Conservation (phyloP, 2,797 vertebrate species). For the Clarias pachynema region DNA sequence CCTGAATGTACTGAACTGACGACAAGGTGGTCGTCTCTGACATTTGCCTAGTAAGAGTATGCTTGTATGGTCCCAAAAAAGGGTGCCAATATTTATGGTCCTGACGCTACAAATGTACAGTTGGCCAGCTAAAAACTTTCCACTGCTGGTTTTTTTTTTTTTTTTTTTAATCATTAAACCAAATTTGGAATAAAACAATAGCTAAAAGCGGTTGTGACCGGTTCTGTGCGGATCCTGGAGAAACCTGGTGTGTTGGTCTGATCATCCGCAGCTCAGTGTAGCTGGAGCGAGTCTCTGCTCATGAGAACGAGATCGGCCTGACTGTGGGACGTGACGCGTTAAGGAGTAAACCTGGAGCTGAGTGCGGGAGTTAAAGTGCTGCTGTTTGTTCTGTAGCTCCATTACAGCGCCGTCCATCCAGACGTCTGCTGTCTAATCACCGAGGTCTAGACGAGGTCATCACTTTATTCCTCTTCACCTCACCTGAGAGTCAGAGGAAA, state of each 20-base stretch:
- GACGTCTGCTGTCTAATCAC: constrained; percentile 33
- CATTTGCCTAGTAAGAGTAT: neutral
- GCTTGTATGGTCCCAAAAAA: fast-evolving
- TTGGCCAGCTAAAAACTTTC: neutral
- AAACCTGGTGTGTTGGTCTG: neutral
- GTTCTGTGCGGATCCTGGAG: neutral
- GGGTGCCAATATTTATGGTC: neutral
- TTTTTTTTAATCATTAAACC: neutral
- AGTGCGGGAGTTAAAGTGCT: constrained; percentile 71
- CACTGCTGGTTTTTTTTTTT: neutral
- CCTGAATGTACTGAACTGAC: no score
- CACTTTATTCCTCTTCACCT: constrained; percentile 13
- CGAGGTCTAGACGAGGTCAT: neutral
- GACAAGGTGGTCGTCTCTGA: neutral
- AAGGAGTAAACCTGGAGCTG: neutral
- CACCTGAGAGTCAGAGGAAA: neutral
- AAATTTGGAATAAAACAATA: neutral
- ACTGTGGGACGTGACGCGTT: no score
- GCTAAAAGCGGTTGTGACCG: neutral
- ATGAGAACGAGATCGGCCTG: no score
- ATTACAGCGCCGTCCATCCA: constrained; percentile 21
- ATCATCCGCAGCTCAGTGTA: neutral
- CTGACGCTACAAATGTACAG: neutral
- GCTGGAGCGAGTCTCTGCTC: neutral
- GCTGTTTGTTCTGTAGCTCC: constrained; percentile 33